Conservation (phyloP, 2,888 invertebrate species). For the Smittia aterrima region DNA sequence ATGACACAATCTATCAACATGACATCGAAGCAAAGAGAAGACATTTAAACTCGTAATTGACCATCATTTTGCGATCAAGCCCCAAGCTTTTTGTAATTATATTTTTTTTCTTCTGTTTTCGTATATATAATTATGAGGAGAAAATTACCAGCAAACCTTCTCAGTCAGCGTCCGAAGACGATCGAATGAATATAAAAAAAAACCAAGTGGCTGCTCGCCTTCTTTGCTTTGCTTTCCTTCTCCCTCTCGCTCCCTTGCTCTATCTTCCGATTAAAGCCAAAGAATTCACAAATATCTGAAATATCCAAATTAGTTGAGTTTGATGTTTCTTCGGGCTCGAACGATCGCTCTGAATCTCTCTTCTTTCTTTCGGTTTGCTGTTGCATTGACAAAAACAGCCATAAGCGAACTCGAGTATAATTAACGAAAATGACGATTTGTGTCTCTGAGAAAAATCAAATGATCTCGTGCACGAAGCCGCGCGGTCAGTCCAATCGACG, state of each 20-base stretch:
- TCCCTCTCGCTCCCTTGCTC: slow-evolving; percentile 5
- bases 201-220: background rate
- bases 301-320: slow-evolving; percentile 24
- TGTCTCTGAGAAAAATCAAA: background rate
- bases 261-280: background rate
- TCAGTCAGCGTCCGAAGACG: too few species aligned
- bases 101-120: slow-evolving; percentile 18
- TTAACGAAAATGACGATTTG: slow-evolving; percentile 14
- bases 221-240: background rate
- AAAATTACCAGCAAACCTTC: background rate
- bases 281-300: too few species aligned
- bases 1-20: background rate
- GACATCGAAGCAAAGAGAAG: background rate
- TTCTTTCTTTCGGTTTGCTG: background rate
- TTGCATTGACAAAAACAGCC: slow-evolving; percentile 9
- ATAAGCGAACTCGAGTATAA: background rate
- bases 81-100: slow-evolving; percentile 28
- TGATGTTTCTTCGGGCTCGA: slow-evolving; percentile 9
- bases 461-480: background rate
- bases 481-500: background rate
- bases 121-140: background rate
- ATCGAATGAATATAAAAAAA: too few species aligned
- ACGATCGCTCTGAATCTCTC: background rate
- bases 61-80: slow-evolving; percentile 5
- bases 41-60: background rate